Base-by-base conservation (phyloP, 2,797 vertebrate genomes). In the Melanotaenia maccullochi region DNA sequence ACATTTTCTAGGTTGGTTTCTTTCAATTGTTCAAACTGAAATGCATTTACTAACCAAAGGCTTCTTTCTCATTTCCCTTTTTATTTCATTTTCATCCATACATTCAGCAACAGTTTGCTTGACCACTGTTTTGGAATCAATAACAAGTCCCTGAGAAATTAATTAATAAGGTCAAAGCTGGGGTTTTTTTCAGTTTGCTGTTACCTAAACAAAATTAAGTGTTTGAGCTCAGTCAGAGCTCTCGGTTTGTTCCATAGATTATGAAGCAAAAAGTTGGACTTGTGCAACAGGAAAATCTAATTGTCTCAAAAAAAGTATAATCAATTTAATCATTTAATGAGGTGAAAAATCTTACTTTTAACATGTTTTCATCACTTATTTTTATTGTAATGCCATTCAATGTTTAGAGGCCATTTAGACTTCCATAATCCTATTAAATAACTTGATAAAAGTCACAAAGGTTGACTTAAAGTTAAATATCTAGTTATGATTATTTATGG, bases 141-240 rank as follows among this genome's bases (percentile, higher is more conserved):
- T 76, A 73, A 60, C 58, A 86, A 77, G 68, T 90, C 90, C 90
- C 90, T 63, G 49, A 82, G 89, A 93, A 92, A 94, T 92, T 85
- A 91, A 93, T 93, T 92, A 93, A 90, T 82, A 84, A 87, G 78
- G 88, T 92, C 88, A 89, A 81, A 72, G 75, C 64, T 35, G 71
- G 73, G 85, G 85, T 90, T 84, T 57, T 84, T 85, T 82, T 22
- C 72, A 88, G 84, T 90, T 88, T 82, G 86, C 66, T 49, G n/a
- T 75, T 80, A 89, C 84, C 89, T 91, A 90, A 90, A 70, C 81
- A 74, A 88, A 92, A 92, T 90, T 85, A 86, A 92, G 65, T 69
- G 65, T 71, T 71, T 58, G 7, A 65, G 73, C 70, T 75, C 85
- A 79, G 66, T 78, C 84, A 78, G 87, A 76, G 74, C 51, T 58